Evolutionary conservation across 1,140 invertebrate species (phyloP).

Genomic region (Pantala flavescens): DNA sequence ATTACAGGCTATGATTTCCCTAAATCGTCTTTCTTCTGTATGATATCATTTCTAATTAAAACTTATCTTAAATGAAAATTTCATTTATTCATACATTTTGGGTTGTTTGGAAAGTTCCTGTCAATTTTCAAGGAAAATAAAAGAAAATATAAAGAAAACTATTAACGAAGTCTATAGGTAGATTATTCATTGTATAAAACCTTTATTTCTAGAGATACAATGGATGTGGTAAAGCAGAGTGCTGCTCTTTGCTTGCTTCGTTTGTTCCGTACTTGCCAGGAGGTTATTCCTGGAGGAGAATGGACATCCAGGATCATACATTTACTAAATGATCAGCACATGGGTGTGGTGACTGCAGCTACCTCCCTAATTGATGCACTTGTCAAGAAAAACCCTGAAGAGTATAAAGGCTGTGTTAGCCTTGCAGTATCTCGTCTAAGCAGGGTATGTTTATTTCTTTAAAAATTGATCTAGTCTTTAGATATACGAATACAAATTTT

Average conservation of each 20-base stretch:
- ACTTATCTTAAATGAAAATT: no score
- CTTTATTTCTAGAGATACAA: conserved; percentile 72
- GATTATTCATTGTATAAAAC: conserved; percentile 16
- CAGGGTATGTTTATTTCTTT: conserved; percentile 47
- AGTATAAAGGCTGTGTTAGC: conserved; percentile 98
- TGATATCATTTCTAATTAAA: no score
- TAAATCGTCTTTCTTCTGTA: no score
- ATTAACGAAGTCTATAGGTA: no score
- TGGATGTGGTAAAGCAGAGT: conserved; percentile 99
- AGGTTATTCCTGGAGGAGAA: conserved; percentile 94
- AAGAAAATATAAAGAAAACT: no score
- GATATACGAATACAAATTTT: background rate
- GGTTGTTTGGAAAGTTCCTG: no score
- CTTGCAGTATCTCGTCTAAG: conserved; percentile 94
- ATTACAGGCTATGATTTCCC: conserved; percentile 16
- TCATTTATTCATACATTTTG: no score
- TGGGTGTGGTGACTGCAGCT: conserved; percentile 98
- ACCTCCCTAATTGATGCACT: conserved; percentile 96
- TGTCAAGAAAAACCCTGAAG: conserved; percentile 96
- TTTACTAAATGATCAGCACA: conserved; percentile 96
- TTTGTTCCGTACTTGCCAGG: conserved; percentile 82
- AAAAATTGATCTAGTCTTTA: no score
- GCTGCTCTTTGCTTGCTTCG: conserved; percentile 92
- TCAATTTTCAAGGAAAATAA: no score
- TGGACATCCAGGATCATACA: conserved; percentile 99